phyloP scores from a whole-genome alignment of 2,797 vertebrate species.

The Tachyglossus aculeatus region DNA sequence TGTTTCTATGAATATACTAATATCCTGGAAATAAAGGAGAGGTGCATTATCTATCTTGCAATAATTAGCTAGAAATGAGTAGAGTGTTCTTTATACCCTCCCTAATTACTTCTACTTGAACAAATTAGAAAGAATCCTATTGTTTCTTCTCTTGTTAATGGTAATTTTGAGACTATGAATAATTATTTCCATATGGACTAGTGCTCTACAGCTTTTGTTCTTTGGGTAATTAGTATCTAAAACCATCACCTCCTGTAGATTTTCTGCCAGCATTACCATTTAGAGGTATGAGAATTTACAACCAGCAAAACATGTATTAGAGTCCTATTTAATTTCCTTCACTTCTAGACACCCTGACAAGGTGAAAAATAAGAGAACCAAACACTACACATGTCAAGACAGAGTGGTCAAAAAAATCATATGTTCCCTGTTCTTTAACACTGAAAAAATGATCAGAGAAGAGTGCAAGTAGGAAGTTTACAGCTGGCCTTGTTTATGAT shows the following conservation, averaged over 20 bases:
- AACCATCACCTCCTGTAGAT: neutral
- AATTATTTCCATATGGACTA: conserved; percentile 28
- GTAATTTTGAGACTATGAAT: conserved; percentile 32
- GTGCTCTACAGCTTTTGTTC: conserved; percentile 26
- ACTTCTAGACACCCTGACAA: neutral
- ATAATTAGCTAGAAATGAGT: conserved; percentile 43
- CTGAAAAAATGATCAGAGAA: too few relatives aligned
- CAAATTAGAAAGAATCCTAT: conserved; percentile 50
- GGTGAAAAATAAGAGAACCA: neutral
- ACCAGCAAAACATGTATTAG: neutral
- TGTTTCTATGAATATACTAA: too few relatives aligned
- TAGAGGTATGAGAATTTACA: neutral
- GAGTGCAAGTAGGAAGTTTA: too few relatives aligned
- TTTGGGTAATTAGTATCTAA: conserved; percentile 9
- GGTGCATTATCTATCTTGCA: conserved; percentile 22
- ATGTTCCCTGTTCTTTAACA: too few relatives aligned
- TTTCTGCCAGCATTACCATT: conserved; percentile 20
- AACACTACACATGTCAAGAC: neutral
- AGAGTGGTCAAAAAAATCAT: too few relatives aligned
- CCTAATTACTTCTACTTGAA: conserved; percentile 49
- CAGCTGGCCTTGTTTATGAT: too few relatives aligned
- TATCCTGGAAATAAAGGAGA: too few relatives aligned
- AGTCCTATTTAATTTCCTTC: neutral
- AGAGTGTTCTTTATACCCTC: conserved; percentile 30
- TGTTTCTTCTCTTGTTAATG: conserved; percentile 38